Percentiles rank a stretch among this genome's conserved stretches.
phyloP scores from a whole-genome alignment of 1,140 invertebrate genomes.

The Geopemphigus sp. region DNA sequence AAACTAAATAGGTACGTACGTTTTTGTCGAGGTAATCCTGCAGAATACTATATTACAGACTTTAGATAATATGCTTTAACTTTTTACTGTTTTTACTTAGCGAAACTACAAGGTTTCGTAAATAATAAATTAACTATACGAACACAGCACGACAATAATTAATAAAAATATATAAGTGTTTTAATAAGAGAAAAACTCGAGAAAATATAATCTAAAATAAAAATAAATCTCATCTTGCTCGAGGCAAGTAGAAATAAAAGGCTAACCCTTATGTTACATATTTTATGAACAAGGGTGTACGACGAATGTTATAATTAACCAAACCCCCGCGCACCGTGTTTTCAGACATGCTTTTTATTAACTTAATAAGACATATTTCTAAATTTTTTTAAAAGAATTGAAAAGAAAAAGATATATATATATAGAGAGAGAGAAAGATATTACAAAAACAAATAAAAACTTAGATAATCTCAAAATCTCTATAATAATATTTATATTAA shows the following conservation, averaged over 20 bases:
- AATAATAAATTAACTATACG: conserved; percentile 8
- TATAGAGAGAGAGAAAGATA: too few relatives aligned
- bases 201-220: not conserved
- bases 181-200: not conserved
- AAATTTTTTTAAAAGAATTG: too few relatives aligned
- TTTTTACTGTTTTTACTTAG: not conserved
- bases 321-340: too few relatives aligned
- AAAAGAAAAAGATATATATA: too few relatives aligned
- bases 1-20: not conserved
- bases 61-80: not conserved
- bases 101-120: not conserved
- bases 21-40: conserved; percentile 13
- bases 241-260: conserved; percentile 1
- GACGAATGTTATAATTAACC: too few relatives aligned
- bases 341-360: too few relatives aligned
- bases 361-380: too few relatives aligned
- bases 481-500: too few relatives aligned
- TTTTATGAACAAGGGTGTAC: too few relatives aligned
- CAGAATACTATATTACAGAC: conserved; percentile 6
- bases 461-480: too few relatives aligned
- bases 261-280: not conserved
- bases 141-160: not conserved
- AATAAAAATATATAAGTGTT: not conserved
- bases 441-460: too few relatives aligned
- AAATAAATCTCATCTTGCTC: conserved; percentile 1